Evolutionary conservation across 2,888 invertebrate species (phyloP).

Genomic region (Eueremaeus valkanovi): DNA sequence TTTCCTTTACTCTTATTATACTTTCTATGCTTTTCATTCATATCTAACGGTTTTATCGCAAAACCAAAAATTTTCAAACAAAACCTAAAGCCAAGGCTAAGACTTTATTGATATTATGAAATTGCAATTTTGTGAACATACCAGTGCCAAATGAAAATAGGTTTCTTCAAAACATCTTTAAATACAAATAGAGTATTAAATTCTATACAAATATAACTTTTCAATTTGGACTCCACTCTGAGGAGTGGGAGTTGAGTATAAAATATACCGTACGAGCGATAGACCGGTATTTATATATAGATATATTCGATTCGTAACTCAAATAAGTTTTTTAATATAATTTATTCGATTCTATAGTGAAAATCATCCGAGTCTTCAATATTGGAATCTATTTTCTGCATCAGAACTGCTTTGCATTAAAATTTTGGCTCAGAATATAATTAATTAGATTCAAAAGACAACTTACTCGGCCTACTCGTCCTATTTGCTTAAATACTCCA

Average conservation of each 20-base stretch:
- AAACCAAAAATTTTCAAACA: constrained; percentile 13
- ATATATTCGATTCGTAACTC: background rate
- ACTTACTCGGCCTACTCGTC: background rate
- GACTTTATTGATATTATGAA: background rate
- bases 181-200: background rate
- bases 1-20: background rate
- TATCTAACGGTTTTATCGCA: constrained; percentile 14
- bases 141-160: constrained; percentile 7
- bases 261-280: background rate
- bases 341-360: background rate
- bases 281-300: too few species aligned
- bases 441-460: background rate
- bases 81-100: background rate
- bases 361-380: background rate
- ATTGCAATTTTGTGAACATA: background rate
- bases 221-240: background rate
- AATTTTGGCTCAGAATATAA: background rate
- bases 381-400: background rate
- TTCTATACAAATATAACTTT: background rate
- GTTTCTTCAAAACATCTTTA: constrained; percentile 1
- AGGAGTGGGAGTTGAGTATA: background rate
- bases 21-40: background rate
- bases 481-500: too few species aligned
- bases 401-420: background rate
- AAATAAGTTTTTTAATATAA: constrained; percentile 3